Conservation (phyloP, 2,888 invertebrate species). For the Anthophora plumipes region DNA sequence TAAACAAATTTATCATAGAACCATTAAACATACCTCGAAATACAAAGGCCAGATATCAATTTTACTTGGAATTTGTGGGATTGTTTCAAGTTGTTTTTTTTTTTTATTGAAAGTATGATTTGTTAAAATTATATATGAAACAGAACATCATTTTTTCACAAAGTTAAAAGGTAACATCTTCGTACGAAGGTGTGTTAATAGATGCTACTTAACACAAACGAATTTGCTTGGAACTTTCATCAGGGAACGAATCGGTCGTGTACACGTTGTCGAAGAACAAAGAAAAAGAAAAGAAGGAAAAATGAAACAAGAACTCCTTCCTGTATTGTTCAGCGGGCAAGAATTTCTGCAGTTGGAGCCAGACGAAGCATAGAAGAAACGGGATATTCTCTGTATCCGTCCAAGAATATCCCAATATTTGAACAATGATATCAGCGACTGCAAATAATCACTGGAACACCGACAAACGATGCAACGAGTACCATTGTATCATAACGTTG, state of each 20-base stretch:
- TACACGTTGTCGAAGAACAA: background rate
- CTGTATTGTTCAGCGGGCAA: slow-evolving; percentile 33
- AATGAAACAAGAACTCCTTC: slow-evolving; percentile 12
- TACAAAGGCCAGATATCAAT: too few relatives aligned
- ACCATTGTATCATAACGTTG: slow-evolving; percentile 18
- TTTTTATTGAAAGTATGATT: too few relatives aligned
- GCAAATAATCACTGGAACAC: slow-evolving; percentile 20
- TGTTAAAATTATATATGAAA: too few relatives aligned
- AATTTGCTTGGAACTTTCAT: slow-evolving; percentile 24
- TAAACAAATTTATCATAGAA: too few relatives aligned
- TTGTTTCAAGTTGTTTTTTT: too few relatives aligned
- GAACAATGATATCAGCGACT: slow-evolving; percentile 48
- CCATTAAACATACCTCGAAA: too few relatives aligned
- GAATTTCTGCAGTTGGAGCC: slow-evolving; percentile 7
- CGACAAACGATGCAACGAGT: slow-evolving; percentile 2
- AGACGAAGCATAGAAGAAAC: slow-evolving; percentile 1
- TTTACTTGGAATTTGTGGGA: too few relatives aligned
- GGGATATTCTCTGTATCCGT: background rate
- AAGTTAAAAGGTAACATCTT: background rate
- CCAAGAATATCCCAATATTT: slow-evolving; percentile 31
- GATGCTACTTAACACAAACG: background rate
- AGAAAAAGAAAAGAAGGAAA: slow-evolving; percentile 27
- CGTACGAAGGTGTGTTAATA: background rate
- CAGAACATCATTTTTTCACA: background rate
- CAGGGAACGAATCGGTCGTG: background rate